Conservation (phyloP, 2,888 invertebrate genomes). For the Epirrita christyi region DNA sequence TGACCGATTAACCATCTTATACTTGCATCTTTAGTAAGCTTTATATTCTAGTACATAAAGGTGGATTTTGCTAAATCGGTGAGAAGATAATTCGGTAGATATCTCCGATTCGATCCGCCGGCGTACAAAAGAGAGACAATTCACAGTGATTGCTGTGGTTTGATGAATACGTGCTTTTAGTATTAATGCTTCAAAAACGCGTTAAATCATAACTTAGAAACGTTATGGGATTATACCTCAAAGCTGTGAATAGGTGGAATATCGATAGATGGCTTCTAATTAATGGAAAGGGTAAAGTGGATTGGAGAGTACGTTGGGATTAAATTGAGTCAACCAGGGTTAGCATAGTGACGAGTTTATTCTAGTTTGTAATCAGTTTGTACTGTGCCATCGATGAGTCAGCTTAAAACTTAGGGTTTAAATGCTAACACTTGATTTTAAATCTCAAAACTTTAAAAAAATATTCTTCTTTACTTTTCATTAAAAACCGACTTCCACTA, state of each 20-base stretch:
- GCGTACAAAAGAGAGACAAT: conserved; percentile 56
- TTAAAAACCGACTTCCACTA: too few species aligned
- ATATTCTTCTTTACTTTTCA: too few species aligned
- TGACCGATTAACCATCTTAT: conserved; percentile 23
- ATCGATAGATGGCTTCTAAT: neutral
- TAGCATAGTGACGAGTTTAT: too few species aligned
- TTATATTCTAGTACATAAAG: conserved; percentile 14
- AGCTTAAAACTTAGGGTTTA: too few species aligned
- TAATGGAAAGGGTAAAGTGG: neutral
- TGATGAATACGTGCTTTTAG: conserved; percentile 51
- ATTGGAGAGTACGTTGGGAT: neutral
- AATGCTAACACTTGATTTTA: too few species aligned
- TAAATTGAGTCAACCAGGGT: too few species aligned
- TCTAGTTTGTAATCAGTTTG: too few species aligned
- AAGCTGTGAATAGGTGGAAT: conserved; percentile 5
- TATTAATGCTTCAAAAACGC: conserved; percentile 43
- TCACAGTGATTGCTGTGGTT: conserved; percentile 56
- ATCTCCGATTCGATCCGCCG: conserved; percentile 51
- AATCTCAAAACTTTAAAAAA: too few species aligned
- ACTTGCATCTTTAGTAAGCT: conserved; percentile 11
- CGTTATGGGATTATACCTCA: conserved; percentile 33
- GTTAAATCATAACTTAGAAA: conserved; percentile 36
- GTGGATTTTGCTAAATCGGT: conserved; percentile 5
- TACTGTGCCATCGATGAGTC: too few species aligned
- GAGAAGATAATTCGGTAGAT: conserved; percentile 8